These are phyloP conservation scores for Rhineura floridana DNA, from an alignment of 2,113 vertebrate genomes.

Conservation along the genomic window DNA sequence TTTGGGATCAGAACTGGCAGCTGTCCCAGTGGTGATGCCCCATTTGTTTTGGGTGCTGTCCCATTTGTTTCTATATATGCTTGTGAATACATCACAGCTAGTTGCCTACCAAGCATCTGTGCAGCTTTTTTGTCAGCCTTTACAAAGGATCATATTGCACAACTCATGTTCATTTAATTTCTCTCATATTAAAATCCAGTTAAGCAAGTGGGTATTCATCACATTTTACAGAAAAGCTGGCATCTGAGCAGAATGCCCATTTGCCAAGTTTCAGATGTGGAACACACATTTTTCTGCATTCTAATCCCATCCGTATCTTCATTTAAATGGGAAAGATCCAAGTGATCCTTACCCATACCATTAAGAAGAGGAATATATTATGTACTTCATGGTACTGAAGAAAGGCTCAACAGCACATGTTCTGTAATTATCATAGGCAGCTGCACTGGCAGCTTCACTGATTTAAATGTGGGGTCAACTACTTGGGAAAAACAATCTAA, in stretches of 20 bases:
- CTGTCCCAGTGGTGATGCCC: not conserved
- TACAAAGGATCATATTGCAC: not conserved
- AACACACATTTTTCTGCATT: constrained; percentile 38
- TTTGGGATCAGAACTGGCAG: not conserved
- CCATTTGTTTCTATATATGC: not conserved
- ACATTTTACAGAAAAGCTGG: constrained; percentile 36
- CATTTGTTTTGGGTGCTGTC: not conserved
- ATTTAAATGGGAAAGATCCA: constrained; percentile 57
- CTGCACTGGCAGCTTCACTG: constrained; percentile 50
- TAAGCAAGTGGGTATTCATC: constrained; percentile 3
- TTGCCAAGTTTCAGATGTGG: constrained; percentile 31
- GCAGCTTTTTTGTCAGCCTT: not conserved
- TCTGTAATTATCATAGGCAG: constrained; percentile 64
- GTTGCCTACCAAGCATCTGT: not conserved
- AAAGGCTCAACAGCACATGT: constrained; percentile 39
- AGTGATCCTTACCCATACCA: constrained; percentile 42
- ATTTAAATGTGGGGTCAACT: constrained; percentile 48
- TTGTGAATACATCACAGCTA: not conserved
- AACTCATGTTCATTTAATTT: constrained; percentile 7
- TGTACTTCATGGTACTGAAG: constrained; percentile 38
- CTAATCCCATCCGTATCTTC: constrained; percentile 44
- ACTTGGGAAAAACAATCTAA: constrained; percentile 35
- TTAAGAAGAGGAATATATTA: constrained; percentile 51
- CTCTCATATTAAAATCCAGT: constrained; percentile 25
- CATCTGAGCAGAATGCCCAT: constrained; percentile 22